Percentiles rank a stretch among this genome's conserved stretches.
These are phyloP conservation scores for Pantherophis vulpinus DNA, from an alignment of 2,797 vertebrate genomes.

Conservation along the genomic window DNA sequence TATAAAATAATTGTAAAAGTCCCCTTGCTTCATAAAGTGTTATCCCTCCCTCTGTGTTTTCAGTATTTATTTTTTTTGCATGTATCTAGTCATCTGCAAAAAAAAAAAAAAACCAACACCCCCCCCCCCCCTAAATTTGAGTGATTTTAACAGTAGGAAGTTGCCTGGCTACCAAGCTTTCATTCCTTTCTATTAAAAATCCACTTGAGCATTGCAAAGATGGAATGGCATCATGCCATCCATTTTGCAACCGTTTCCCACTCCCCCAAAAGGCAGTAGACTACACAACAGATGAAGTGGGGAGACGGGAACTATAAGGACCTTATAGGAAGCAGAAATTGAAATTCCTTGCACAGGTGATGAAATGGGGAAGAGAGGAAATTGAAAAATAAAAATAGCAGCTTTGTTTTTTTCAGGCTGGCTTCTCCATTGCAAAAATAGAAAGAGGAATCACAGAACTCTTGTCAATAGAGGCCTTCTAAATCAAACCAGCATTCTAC, in stretches of 20 bases:
- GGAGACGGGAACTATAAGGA: background rate
- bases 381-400: background rate
- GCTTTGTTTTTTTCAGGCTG: background rate
- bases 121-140: background rate
- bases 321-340: background rate
- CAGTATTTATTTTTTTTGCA: background rate
- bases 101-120: background rate
- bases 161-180: background rate
- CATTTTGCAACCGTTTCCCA: background rate
- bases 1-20: background rate
- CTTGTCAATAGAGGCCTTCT: background rate
- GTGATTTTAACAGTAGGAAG: background rate
- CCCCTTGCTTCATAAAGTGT: background rate
- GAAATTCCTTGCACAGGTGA: background rate
- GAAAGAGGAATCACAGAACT: background rate
- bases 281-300: background rate
- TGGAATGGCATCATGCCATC: background rate
- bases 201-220: background rate
- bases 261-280: background rate
- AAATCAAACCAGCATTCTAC: background rate
- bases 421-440: background rate
- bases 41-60: background rate
- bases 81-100: background rate
- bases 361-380: background rate
- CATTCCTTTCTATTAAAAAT: background rate